A percentile compares a stretch with the other conserved stretches of the same genome.
phyloP scores from a whole-genome alignment of 2,888 invertebrate species.

The Sceliomorpha sp. region DNA sequence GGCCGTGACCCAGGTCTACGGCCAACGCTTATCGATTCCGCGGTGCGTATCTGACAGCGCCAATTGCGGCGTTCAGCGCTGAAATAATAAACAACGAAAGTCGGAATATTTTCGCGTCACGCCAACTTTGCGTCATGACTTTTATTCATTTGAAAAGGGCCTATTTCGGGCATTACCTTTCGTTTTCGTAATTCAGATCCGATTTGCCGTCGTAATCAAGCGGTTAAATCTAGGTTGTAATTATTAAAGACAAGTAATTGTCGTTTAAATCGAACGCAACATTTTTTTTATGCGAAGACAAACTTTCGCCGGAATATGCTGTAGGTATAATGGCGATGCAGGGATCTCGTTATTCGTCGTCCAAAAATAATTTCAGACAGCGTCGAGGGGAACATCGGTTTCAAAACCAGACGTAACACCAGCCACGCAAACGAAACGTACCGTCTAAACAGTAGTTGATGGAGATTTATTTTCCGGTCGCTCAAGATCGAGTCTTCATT shows the following conservation, averaged over 20 bases:
- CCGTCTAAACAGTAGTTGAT: too few species aligned
- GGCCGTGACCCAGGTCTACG: slow-evolving; percentile 28
- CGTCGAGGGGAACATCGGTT: not conserved
- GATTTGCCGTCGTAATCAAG: too few species aligned
- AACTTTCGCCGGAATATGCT: not conserved
- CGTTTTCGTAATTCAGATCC: not conserved
- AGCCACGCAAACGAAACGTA: not conserved
- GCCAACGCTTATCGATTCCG: slow-evolving; percentile 27
- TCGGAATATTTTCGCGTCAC: too few species aligned
- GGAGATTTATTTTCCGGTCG: too few species aligned
- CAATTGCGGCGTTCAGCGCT: too few species aligned
- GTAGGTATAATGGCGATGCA: not conserved
- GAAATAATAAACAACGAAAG: slow-evolving; percentile 5
- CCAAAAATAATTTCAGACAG: slow-evolving; percentile 2
- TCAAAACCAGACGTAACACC: not conserved
- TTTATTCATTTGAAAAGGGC: too few species aligned
- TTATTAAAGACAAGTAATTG: too few species aligned
- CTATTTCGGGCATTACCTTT: too few species aligned
- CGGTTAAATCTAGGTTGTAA: too few species aligned
- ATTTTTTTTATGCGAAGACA: not conserved
- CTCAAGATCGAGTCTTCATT: too few species aligned
- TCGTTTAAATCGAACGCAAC: too few species aligned
- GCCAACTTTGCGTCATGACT: too few species aligned
- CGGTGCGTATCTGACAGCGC: slow-evolving; percentile 2
- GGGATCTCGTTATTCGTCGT: not conserved